Evolutionary conservation across 2,797 vertebrate genomes (phyloP).

Genomic region (Labeo calbasu): DNA sequence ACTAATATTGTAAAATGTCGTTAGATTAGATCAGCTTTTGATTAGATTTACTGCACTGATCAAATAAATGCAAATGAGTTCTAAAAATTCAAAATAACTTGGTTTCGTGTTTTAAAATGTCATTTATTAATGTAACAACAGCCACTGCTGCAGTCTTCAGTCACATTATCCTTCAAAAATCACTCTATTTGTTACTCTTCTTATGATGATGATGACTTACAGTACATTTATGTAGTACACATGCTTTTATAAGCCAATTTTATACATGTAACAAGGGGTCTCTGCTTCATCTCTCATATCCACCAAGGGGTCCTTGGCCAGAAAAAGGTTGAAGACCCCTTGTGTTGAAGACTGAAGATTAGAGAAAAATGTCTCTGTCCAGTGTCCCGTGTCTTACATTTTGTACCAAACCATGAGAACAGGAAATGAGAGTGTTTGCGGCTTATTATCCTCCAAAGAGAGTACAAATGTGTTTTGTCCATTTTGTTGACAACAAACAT

Average conservation of each 20-base stretch:
- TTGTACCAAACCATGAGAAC: not conserved
- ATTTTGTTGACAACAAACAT: constrained; percentile 11
- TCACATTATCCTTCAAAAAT: not conserved
- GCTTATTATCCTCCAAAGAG: not conserved
- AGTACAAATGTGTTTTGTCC: not conserved
- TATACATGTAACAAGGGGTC: not conserved
- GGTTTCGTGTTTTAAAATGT: not conserved
- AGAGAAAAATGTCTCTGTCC: constrained; percentile 16
- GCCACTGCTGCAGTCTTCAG: not conserved
- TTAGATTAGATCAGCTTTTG: not conserved
- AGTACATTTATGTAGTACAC: not conserved
- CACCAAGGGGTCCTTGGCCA: not conserved
- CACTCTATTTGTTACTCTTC: not conserved
- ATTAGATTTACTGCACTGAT: not conserved
- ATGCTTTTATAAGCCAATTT: not conserved
- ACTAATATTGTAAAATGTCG: not conserved
- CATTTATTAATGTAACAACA: not conserved
- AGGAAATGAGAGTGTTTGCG: not conserved
- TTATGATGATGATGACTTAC: not conserved
- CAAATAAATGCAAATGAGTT: not conserved
- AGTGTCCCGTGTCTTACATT: not conserved
- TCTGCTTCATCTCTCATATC: constrained; percentile 1
- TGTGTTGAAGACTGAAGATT: not conserved
- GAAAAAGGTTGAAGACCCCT: constrained; percentile 3
- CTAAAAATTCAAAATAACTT: not conserved